phyloP scores from a whole-genome alignment of 2,888 invertebrate species.

The Aphidoletes aphidimyza region DNA sequence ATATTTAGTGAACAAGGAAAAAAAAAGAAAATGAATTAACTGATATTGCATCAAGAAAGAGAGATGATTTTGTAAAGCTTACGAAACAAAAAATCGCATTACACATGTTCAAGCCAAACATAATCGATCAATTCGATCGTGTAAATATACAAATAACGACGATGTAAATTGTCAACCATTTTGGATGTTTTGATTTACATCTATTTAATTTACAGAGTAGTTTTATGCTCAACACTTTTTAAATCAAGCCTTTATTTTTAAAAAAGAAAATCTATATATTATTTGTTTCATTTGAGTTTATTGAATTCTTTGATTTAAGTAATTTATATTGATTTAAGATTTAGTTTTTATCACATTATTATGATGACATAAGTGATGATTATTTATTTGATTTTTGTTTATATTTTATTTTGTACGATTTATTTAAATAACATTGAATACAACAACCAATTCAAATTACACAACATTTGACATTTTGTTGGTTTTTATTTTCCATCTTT shows the following conservation, averaged over 20 bases:
- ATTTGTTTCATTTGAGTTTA: background rate
- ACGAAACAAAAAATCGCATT: no score
- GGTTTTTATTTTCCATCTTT: no score
- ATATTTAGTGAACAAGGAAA: background rate
- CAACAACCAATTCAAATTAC: no score
- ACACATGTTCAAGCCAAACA: no score
- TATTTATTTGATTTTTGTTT: background rate
- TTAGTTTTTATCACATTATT: background rate
- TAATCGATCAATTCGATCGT: background rate
- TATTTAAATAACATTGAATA: background rate
- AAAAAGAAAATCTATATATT: background rate
- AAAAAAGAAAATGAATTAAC: background rate
- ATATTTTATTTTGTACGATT: background rate
- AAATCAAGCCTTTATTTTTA: background rate
- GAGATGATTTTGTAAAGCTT: no score
- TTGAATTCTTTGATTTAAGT: background rate
- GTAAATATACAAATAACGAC: background rate
- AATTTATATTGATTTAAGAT: background rate
- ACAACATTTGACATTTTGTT: no score
- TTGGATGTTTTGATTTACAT: background rate
- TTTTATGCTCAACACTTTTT: slow-evolving; percentile 40
- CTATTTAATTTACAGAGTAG: slow-evolving; percentile 36
- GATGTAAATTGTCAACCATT: background rate
- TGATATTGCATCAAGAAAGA: background rate
- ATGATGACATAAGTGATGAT: background rate